Base-by-base conservation (phyloP, 2,888 invertebrate species). In the Amphipyra tragopoginis region DNA sequence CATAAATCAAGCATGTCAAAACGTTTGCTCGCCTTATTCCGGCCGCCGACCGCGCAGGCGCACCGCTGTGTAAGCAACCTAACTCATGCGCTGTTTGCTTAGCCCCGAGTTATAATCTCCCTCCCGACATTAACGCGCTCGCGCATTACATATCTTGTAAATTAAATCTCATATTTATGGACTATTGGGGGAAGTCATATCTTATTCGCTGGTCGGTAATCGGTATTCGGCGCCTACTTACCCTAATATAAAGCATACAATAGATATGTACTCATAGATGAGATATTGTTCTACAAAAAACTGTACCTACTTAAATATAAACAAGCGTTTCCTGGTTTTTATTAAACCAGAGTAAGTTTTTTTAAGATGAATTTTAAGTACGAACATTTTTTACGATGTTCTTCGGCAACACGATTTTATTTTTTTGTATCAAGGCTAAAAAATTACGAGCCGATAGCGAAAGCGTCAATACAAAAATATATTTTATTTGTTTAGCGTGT, bases 1-100 rank as follows among this genome's bases (percentile, higher is more conserved):
- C 77, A 80, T 85, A 86, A 83, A 86, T 85, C 83, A 78, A 58
- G 52, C 79, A 60, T 80, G 86, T 86, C 86, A 85, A 78, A 87
- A 87, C 81, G 80, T 84, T 84, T 78, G 70, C 70, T 57, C 65
- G 84, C 60, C 21, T 65, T 78, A 77, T 77, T 71, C 70, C 69
- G 65, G 72, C 57, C 40, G 45, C 42, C 15, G 40, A 10, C 47
- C n/a, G 48, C 59, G 43, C 72, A 57, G 50, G 61, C 69, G 65
- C 69, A 55, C 42, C 56, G 26, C 50, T 52, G 59, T 73, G 51
- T 75, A 75, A 66, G 75, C 66, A 66, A 73, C 57, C 72, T 75
- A 65, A 77, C 66, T 75, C 67, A 61, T 56, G 65, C 53, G 40
- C 54, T 77, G 65, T 77, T 77, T 72, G 62, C 58, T 63, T 77